Base-by-base conservation (phyloP, 2,888 invertebrate species). In the Drosophila greeni region DNA sequence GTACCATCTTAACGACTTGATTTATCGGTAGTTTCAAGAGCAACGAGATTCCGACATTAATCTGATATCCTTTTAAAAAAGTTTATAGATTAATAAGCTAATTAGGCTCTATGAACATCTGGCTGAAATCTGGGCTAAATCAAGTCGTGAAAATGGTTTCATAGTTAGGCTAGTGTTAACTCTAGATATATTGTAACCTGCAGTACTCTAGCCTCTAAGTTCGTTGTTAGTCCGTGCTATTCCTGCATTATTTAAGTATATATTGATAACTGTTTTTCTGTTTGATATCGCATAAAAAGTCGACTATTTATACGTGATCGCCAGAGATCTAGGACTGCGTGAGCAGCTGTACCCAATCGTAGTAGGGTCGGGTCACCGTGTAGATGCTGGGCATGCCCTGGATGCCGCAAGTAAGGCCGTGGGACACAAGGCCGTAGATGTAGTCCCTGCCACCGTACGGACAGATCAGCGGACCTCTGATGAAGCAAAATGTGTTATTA, bases 381-480 rank as follows among this genome's bases (percentile, higher is more conserved):
- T 88, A 88, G 37, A 89, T 85, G 68, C 88, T 87, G 7, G 89
- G 89, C 56, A 87, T 76, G 3, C 86, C 86, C 6, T 72, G 62
- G 24, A 84, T 75, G n/a, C 87, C 87, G 45, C 89, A 89, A n/a
- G 84, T 81, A 9, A 87, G 66, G 1, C 89, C 89, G 56, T 86
- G 81, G 1, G 88, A 88, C 1, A 88, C 87, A 23, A 89, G 82
- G 4, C 88, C 89, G 56, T 82, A 86, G n/a, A 89, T 82, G 34
- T 85, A 87, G 20, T 85, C 72, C 5, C 51, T 60, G 9, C 76
- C 84, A 3, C 71, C 72, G 48, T 86, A 72, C 5, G 69, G 69
- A 56, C 88, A 89, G 33, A 89, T 78, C 3, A 89, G 61, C 2
- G 88, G 88, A 16, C 88, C 88, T 4, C 88, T 67, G 20, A 2